Conservation (phyloP, 2,113 vertebrate species). For the Chionis minor region DNA sequence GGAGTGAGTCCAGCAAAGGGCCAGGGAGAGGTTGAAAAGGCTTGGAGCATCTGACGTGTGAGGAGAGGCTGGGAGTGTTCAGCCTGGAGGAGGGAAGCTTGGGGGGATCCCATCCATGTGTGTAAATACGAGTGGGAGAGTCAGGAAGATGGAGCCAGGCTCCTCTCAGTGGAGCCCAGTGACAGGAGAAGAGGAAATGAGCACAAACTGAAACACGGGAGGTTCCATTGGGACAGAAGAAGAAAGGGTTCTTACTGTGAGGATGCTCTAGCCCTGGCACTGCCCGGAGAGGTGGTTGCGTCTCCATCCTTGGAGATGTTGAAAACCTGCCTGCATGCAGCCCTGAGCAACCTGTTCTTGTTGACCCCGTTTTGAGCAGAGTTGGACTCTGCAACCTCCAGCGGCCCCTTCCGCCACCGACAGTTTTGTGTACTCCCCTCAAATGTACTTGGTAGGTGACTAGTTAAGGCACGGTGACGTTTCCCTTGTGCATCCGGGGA, state of each 20-base stretch:
- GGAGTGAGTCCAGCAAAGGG: not conserved
- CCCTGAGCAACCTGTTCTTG: not conserved
- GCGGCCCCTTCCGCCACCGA: no score
- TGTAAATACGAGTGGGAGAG: not conserved
- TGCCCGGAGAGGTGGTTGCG: no score
- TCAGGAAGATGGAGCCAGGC: not conserved
- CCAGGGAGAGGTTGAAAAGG: not conserved
- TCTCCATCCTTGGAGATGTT: not conserved
- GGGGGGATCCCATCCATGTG: not conserved
- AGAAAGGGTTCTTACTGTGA: not conserved
- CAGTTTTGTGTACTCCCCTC: not conserved
- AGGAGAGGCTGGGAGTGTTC: not conserved
- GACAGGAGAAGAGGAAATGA: not conserved
- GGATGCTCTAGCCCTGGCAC: not conserved
- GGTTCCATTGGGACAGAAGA: not conserved
- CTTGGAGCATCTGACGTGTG: not conserved
- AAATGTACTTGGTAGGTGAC: no score
- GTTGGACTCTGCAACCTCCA: not conserved
- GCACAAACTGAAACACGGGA: not conserved
- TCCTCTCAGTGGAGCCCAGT: not conserved
- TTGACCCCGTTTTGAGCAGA: not conserved
- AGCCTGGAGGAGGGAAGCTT: not conserved
- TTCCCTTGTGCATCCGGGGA: not conserved
- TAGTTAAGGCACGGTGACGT: not conserved
- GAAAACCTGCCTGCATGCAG: not conserved